Conservation (phyloP, 2,888 invertebrate genomes). For the Pseudoips prasinana region DNA sequence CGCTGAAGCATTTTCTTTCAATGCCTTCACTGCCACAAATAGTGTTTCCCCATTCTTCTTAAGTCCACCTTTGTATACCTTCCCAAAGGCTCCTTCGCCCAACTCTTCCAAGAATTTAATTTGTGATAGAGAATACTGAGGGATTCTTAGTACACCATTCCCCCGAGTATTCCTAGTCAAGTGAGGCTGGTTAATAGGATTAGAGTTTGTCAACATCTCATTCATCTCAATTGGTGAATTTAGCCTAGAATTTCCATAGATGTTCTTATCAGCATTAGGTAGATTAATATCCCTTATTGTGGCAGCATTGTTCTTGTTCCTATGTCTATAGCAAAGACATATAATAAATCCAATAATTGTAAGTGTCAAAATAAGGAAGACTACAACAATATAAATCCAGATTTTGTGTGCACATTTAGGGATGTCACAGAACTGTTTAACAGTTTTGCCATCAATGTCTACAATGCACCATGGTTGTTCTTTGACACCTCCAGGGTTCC, state of each 20-base stretch:
- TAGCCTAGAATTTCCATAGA: slow-evolving; percentile 89
- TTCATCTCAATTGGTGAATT: slow-evolving; percentile 93
- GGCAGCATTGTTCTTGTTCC: slow-evolving; percentile 79
- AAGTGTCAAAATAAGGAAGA: slow-evolving; percentile 81
- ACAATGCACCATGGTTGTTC: slow-evolving; percentile 95
- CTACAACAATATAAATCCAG: slow-evolving; percentile 90
- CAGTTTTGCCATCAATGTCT: slow-evolving; percentile 84
- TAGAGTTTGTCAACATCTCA: slow-evolving; percentile 84
- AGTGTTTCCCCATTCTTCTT: slow-evolving; percentile 85
- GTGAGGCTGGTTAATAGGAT: slow-evolving; percentile 65
- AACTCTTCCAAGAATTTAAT: slow-evolving; percentile 94
- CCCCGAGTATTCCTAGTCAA: slow-evolving; percentile 73
- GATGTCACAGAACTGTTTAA: slow-evolving; percentile 92
- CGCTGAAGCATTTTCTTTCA: slow-evolving; percentile 95
- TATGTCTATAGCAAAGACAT: slow-evolving; percentile 85
- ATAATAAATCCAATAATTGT: slow-evolving; percentile 66
- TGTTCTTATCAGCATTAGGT: slow-evolving; percentile 89
- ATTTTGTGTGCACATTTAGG: slow-evolving; percentile 93
- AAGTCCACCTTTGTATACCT: slow-evolving; percentile 97
- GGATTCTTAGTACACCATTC: slow-evolving; percentile 84
- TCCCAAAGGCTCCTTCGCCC: slow-evolving; percentile 98
- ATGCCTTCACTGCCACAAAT: slow-evolving; percentile 95
- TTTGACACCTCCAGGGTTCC: slow-evolving; percentile 93
- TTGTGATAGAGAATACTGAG: slow-evolving; percentile 93
- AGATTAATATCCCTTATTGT: slow-evolving; percentile 87